Evolutionary conservation across 2,888 invertebrate genomes (phyloP).

Genomic region (Metopia argyrocephala): DNA sequence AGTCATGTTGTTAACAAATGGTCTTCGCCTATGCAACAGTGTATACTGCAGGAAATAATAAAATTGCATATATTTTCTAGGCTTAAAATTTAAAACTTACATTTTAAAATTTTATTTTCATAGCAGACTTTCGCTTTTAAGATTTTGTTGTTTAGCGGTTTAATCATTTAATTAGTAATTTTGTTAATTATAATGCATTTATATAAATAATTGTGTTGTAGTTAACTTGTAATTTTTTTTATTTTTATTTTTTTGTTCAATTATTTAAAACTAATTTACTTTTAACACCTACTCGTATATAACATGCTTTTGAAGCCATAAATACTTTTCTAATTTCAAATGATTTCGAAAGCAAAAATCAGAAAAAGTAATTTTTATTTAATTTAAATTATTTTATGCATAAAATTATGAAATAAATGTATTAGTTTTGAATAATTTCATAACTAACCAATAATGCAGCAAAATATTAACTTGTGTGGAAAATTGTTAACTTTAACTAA

Average conservation of each 20-base stretch:
- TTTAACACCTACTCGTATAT: background rate
- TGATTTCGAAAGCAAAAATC: background rate
- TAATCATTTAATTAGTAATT: too few species aligned
- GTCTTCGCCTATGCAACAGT: too few species aligned
- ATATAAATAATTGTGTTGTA: too few species aligned
- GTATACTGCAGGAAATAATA: too few species aligned
- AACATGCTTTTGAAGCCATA: background rate
- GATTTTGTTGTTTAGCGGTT: too few species aligned
- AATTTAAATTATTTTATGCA: background rate
- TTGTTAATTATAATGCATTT: too few species aligned
- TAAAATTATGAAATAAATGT: background rate
- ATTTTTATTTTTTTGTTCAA: too few species aligned
- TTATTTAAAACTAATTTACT: background rate
- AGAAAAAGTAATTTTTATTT: background rate
- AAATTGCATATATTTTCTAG: too few species aligned
- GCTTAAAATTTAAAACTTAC: too few species aligned
- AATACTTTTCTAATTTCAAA: background rate
- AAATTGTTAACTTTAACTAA: conserved; percentile 37
- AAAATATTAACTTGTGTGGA: conserved; percentile 35
- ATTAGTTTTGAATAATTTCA: conserved; percentile 5
- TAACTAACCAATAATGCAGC: conserved; percentile 28
- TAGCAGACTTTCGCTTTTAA: too few species aligned
- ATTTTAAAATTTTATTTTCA: too few species aligned
- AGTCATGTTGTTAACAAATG: too few species aligned
- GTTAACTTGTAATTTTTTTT: background rate